These are phyloP conservation scores for Halocynthia aurantium DNA, from an alignment of 23 tunicate genomes.

Conservation along the genomic window DNA sequence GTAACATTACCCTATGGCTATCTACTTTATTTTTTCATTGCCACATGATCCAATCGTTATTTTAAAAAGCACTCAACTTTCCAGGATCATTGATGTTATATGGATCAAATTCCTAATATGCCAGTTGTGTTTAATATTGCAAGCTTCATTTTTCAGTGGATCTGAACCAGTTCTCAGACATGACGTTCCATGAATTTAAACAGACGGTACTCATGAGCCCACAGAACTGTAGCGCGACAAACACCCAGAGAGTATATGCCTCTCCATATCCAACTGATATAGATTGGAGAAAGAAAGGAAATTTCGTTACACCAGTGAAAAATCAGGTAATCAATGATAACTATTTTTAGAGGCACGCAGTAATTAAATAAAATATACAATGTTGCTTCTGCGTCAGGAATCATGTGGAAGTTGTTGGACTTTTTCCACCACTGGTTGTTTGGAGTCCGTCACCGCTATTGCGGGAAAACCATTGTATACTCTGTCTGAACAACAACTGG, in stretches of 20 bases:
- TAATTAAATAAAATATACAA: no score
- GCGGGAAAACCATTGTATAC: conserved; percentile 42
- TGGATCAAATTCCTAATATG: no score
- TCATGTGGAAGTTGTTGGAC: conserved; percentile 97
- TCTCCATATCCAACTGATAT: conserved; percentile 26
- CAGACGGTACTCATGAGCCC: conserved; percentile 28
- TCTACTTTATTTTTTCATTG: background rate
- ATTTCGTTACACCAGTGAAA: conserved; percentile 81
- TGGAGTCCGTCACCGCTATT: conserved; percentile 95
- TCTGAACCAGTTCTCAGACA: conserved; percentile 66
- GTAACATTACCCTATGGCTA: background rate
- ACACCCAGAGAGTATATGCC: conserved; percentile 11
- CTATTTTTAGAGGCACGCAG: background rate
- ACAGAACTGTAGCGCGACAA: conserved; percentile 94
- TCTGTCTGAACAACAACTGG: conserved; percentile 89
- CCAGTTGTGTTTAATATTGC: background rate
- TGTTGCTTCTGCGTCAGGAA: conserved; percentile 16
- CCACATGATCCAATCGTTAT: background rate
- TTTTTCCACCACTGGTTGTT: conserved; percentile 90
- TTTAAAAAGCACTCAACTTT: no score
- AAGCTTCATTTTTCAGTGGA: conserved; percentile 45
- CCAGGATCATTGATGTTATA: no score
- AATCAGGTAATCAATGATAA: conserved; percentile 47
- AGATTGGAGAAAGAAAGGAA: conserved; percentile 82
- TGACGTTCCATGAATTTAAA: conserved; percentile 70